Percentiles rank a stretch among this genome's conserved stretches.
Evolutionary conservation across 2,888 invertebrate genomes (phyloP).

Genomic region (Sarcophaga rosellei): DNA sequence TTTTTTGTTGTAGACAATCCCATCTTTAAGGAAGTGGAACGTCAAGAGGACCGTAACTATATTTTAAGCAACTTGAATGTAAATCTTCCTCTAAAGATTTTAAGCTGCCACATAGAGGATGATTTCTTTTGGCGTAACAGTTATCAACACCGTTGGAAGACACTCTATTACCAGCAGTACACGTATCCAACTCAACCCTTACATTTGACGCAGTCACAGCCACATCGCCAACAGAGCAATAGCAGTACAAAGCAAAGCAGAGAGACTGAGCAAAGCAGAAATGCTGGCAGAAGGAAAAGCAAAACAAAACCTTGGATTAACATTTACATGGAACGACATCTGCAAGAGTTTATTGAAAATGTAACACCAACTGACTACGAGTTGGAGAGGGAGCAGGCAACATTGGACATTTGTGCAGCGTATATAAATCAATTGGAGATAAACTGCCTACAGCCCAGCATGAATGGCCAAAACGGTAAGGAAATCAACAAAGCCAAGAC

Average conservation of each 20-base stretch:
- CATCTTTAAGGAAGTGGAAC: slow-evolving; percentile 75
- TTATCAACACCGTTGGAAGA: slow-evolving; percentile 78
- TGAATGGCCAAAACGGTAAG: slow-evolving; percentile 74
- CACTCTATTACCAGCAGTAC: slow-evolving; percentile 56
- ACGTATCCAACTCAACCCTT: slow-evolving; percentile 59
- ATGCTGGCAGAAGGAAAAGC: not conserved
- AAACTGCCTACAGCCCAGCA: slow-evolving; percentile 78
- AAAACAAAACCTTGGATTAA: slow-evolving; percentile 77
- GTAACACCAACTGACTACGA: slow-evolving; percentile 79
- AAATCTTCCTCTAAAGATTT: slow-evolving; percentile 77
- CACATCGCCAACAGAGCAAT: slow-evolving; percentile 54
- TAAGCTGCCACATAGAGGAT: slow-evolving; percentile 77
- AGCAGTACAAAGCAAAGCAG: not conserved
- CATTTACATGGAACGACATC: slow-evolving; percentile 81
- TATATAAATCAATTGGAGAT: slow-evolving; percentile 80
- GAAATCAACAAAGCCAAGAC: not conserved
- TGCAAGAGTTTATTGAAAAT: slow-evolving; percentile 80
- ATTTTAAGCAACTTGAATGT: slow-evolving; percentile 78
- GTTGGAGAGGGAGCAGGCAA: slow-evolving; percentile 76
- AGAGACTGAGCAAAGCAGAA: not conserved
- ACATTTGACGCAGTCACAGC: slow-evolving; percentile 25
- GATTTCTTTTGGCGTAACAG: slow-evolving; percentile 80
- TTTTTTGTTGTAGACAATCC: slow-evolving; percentile 76
- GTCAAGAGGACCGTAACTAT: slow-evolving; percentile 79
- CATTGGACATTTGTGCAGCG: slow-evolving; percentile 79